phyloP scores from a whole-genome alignment of 2,113 vertebrate species.

The Actenoides lindsayi region DNA sequence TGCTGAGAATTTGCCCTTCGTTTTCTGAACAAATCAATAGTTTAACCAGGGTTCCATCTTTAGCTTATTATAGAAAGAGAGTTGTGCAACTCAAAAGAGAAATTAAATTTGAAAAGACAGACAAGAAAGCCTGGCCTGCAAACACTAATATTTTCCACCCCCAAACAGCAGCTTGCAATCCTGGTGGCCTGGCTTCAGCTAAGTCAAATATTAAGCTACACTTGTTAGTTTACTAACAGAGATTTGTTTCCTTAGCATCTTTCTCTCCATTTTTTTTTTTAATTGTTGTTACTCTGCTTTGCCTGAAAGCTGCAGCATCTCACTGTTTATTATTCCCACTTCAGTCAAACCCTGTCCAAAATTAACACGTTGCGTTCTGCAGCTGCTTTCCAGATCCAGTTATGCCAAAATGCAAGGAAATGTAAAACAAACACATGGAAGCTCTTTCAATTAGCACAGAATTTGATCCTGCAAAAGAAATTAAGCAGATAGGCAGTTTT shows the following conservation, averaged over 20 bases:
- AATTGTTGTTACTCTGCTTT: conserved; percentile 85
- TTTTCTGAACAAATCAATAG: conserved; percentile 17
- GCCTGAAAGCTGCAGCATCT: conserved; percentile 88
- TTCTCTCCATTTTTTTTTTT: conserved; percentile 51
- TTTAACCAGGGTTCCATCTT: background rate
- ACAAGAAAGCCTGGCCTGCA: conserved; percentile 31
- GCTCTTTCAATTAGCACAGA: conserved; percentile 53
- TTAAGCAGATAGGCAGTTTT: conserved; percentile 54
- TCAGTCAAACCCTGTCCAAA: conserved; percentile 79
- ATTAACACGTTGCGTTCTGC: conserved; percentile 67
- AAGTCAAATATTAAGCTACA: conserved; percentile 10
- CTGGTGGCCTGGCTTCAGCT: conserved; percentile 44
- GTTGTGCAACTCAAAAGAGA: background rate
- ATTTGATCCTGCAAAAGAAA: conserved; percentile 56
- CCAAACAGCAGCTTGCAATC: background rate
- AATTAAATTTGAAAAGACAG: conserved; percentile 47
- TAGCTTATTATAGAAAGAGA: background rate
- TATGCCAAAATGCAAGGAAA: conserved; percentile 18
- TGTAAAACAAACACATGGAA: conserved; percentile 53
- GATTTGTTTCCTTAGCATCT: conserved; percentile 12
- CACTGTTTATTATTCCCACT: conserved; percentile 80
- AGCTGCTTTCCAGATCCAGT: background rate
- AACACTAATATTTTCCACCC: background rate
- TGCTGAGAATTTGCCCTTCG: background rate
- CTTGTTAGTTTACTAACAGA: conserved; percentile 33